A percentile compares a stretch with the other conserved stretches of the same genome.
These are phyloP conservation scores for Typhlomys cinereus DNA, from an alignment of 2,113 vertebrate species.

Conservation along the genomic window DNA sequence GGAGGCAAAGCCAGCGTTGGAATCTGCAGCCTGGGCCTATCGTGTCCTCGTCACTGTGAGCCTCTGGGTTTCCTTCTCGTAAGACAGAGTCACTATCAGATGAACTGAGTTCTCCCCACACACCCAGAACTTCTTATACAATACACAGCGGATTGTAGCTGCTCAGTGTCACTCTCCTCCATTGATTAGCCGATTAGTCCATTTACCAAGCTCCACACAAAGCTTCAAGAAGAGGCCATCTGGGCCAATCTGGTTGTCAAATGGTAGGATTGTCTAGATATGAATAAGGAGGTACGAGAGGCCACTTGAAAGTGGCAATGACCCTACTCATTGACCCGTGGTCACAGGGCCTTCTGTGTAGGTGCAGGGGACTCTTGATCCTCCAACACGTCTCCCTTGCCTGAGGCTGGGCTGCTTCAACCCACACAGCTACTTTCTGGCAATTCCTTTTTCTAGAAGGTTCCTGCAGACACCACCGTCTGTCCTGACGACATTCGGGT, in stretches of 20 bases:
- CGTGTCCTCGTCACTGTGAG: fast-evolving
- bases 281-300: not conserved
- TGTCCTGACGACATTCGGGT: not conserved
- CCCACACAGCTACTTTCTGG: slow-evolving; percentile 5
- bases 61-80: not conserved
- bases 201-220: not conserved
- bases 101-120: not conserved
- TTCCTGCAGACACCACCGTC: not conserved
- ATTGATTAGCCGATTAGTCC: not conserved
- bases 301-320: not conserved
- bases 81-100: not conserved
- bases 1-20: not conserved
- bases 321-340: not conserved
- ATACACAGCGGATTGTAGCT: not conserved
- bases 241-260: not conserved
- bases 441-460: slow-evolving; percentile 33
- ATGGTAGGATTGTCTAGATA: not conserved
- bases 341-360: not conserved
- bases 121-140: not conserved
- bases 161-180: not conserved
- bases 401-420: not conserved
- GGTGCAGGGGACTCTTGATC: not conserved
- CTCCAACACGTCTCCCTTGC: not conserved
- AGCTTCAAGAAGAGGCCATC: not conserved
- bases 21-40: not conserved